Evolutionary conservation across 2,888 invertebrate species (phyloP).

Genomic region (Metallyticus violacea): DNA sequence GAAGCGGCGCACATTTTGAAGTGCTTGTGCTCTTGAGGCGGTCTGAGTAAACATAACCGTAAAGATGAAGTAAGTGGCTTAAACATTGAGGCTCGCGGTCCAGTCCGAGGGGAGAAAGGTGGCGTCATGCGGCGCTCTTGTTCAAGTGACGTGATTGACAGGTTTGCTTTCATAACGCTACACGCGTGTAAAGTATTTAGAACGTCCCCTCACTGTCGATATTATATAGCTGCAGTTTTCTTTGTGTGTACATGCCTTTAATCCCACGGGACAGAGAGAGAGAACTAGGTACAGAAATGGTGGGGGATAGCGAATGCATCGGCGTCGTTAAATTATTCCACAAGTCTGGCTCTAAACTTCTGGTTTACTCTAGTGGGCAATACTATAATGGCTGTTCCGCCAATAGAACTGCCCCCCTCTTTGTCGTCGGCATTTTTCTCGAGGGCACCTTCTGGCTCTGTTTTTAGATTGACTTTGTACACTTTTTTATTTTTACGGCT

Average conservation of each 20-base stretch:
- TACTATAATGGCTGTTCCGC: slow-evolving; percentile 15
- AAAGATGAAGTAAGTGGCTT: background rate
- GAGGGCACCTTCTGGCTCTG: slow-evolving; percentile 9
- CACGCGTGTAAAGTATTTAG: background rate
- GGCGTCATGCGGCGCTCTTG: background rate
- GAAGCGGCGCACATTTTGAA: no score
- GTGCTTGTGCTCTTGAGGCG: background rate
- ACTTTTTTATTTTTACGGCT: background rate
- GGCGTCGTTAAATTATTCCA: slow-evolving; percentile 23
- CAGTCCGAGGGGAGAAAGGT: background rate
- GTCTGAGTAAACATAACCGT: background rate
- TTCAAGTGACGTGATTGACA: slow-evolving; percentile 14
- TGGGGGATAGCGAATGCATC: slow-evolving; percentile 5
- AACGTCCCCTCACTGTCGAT: background rate
- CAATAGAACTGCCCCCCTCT: background rate
- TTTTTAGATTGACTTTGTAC: slow-evolving; percentile 17
- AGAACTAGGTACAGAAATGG: background rate
- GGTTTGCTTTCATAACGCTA: background rate
- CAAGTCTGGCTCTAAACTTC: slow-evolving; percentile 14
- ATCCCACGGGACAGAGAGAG: background rate
- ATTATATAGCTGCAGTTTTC: background rate
- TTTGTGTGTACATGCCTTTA: background rate
- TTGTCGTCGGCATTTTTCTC: background rate
- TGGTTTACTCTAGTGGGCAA: slow-evolving; percentile 11
- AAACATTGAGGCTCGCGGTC: background rate